A percentile compares a stretch with the other conserved stretches of the same genome.
These are phyloP conservation scores for Ganaspis brasiliensis DNA, from an alignment of 2,888 invertebrate species.

Conservation along the genomic window DNA sequence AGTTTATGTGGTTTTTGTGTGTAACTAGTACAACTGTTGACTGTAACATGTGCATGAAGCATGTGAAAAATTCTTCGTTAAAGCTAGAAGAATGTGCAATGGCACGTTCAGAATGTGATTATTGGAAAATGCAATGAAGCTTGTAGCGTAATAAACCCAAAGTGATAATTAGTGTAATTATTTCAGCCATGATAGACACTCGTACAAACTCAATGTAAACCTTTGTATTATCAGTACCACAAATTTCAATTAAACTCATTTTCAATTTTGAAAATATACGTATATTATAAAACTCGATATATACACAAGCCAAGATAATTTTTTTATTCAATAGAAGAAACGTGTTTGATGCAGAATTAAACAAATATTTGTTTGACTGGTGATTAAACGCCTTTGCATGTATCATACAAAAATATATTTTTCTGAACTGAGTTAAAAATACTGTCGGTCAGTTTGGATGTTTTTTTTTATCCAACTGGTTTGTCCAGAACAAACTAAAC, in stretches of 20 bases:
- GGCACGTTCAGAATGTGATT: conserved; percentile 37
- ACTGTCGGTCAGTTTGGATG: too few relatives aligned
- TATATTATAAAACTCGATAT: too few relatives aligned
- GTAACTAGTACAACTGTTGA: neutral
- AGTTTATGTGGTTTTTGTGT: neutral
- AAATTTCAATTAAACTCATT: conserved; percentile 1
- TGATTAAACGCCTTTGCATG: too few relatives aligned
- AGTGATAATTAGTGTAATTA: conserved; percentile 38
- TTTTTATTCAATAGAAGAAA: too few relatives aligned
- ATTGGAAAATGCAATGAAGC: conserved; percentile 38
- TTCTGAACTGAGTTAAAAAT: too few relatives aligned
- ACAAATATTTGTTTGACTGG: too few relatives aligned
- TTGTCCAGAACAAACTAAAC: too few relatives aligned
- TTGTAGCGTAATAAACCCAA: conserved; percentile 42
- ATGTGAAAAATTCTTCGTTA: conserved; percentile 19
- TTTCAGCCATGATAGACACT: conserved; percentile 30
- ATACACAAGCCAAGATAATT: too few relatives aligned
- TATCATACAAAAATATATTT: too few relatives aligned
- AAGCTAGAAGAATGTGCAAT: conserved; percentile 29
- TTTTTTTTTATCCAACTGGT: too few relatives aligned
- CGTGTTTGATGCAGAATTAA: too few relatives aligned
- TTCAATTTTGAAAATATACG: neutral
- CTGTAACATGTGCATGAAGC: conserved; percentile 40
- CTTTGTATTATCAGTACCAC: neutral
- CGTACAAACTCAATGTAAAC: neutral